Evolutionary conservation across 2,888 invertebrate genomes (phyloP).

Genomic region (Dioctria rufipes): DNA sequence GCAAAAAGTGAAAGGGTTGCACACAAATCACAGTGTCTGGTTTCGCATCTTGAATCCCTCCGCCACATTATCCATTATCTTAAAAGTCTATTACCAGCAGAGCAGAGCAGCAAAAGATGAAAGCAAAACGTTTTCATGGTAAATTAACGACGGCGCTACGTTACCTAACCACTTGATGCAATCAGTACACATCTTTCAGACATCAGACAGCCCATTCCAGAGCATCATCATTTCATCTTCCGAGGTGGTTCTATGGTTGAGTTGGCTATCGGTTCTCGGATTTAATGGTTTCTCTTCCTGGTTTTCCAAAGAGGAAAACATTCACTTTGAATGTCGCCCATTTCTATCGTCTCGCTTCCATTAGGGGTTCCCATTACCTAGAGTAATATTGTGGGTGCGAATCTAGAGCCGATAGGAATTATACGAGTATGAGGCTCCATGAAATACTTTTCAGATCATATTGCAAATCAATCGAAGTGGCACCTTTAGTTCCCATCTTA

Average conservation of each 20-base stretch:
- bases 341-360: constrained; percentile 1
- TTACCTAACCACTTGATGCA: constrained; percentile 37
- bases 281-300: constrained; percentile 36
- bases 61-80: constrained; percentile 1
- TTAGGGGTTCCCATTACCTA: not conserved
- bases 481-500: too few species aligned
- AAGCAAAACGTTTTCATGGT: constrained; percentile 20
- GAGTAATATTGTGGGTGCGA: not conserved
- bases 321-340: constrained; percentile 11
- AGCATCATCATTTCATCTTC: constrained; percentile 26
- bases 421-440: not conserved
- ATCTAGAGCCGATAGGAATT: too few species aligned
- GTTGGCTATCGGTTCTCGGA: not conserved
- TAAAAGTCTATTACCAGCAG: constrained; percentile 10
- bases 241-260: constrained; percentile 10
- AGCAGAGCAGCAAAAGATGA: constrained; percentile 17
- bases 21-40: constrained; percentile 18
- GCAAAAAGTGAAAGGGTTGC: constrained; percentile 35
- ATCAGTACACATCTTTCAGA: constrained; percentile 26
- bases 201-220: constrained; percentile 12
- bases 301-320: constrained; percentile 27
- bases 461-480: constrained; percentile 26
- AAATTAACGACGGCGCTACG: constrained; percentile 26
- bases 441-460: constrained; percentile 16
- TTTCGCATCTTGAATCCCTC: not conserved